Percentiles rank a stretch among this genome's conserved stretches.
Conservation (phyloP, 2,113 vertebrate species). For the Fukomys damarensis region DNA sequence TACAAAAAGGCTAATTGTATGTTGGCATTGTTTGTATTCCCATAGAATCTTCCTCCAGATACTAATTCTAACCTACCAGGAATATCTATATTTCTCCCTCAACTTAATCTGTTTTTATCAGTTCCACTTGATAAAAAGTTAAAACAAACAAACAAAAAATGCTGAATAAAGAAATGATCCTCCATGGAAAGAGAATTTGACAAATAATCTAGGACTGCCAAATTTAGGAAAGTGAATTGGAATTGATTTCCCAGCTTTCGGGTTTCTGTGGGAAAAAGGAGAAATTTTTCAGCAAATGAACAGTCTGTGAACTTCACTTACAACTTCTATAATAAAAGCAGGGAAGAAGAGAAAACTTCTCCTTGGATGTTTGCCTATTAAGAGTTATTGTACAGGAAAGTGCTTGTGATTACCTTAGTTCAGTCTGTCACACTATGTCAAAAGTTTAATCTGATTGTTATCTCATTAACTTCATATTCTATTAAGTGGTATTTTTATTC, state of each 20-base stretch:
- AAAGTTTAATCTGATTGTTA: background rate
- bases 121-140: constrained; percentile 15
- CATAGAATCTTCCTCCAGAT: background rate
- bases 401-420: background rate
- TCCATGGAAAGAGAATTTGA: background rate
- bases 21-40: background rate
- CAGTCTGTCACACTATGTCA: background rate
- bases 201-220: background rate
- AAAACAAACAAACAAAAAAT: background rate
- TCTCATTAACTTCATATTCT: background rate
- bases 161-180: background rate
- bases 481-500: background rate
- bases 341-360: background rate
- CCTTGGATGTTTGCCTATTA: background rate
- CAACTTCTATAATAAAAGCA: background rate
- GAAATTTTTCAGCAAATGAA: background rate
- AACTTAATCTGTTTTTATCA: background rate
- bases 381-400: background rate
- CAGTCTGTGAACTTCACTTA: background rate
- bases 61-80: background rate
- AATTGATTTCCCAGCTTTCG: background rate
- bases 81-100: background rate
- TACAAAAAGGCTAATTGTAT: background rate
- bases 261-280: background rate
- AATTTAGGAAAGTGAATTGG: background rate